These are phyloP conservation scores for Oryzias woworae DNA, from an alignment of 2,113 vertebrate species.

Conservation along the genomic window DNA sequence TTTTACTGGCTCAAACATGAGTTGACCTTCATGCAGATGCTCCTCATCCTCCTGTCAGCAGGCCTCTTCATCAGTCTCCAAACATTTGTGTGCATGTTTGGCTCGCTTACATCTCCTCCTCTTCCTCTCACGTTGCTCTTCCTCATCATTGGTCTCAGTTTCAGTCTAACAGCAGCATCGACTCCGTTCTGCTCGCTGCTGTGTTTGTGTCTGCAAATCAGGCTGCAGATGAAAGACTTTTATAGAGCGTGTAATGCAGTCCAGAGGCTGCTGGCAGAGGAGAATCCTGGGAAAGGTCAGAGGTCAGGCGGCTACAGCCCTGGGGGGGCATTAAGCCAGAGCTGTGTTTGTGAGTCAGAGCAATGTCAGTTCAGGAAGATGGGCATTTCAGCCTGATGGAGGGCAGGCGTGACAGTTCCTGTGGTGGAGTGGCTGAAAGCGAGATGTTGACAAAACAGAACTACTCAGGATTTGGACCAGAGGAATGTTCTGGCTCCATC, in stretches of 20 bases:
- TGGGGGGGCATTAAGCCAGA: slow-evolving; percentile 41
- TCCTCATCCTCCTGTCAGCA: too few species aligned
- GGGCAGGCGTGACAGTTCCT: slow-evolving; percentile 29
- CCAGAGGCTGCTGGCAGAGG: slow-evolving; percentile 41
- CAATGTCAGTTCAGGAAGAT: slow-evolving; percentile 4
- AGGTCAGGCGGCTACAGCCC: slow-evolving; percentile 33
- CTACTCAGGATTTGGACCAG: not conserved
- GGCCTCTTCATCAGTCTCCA: too few species aligned
- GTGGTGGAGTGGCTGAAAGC: not conserved
- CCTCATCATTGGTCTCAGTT: too few species aligned
- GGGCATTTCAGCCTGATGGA: slow-evolving; percentile 21
- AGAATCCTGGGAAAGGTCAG: slow-evolving; percentile 63
- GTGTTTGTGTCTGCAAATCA: slow-evolving; percentile 30
- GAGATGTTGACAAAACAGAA: slow-evolving; percentile 47
- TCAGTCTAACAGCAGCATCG: not conserved
- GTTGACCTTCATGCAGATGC: too few species aligned
- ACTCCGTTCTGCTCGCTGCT: not conserved
- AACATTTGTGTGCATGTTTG: too few species aligned
- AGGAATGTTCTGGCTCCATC: slow-evolving; percentile 23
- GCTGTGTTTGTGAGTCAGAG: slow-evolving; percentile 12
- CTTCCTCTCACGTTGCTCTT: too few species aligned
- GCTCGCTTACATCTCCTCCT: too few species aligned
- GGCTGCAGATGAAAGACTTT: slow-evolving; percentile 46
- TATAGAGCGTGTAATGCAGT: slow-evolving; percentile 45
- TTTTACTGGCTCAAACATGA: too few species aligned